These are phyloP conservation scores for Eurytoma adleriae DNA, from an alignment of 2,888 invertebrate genomes.

Conservation along the genomic window DNA sequence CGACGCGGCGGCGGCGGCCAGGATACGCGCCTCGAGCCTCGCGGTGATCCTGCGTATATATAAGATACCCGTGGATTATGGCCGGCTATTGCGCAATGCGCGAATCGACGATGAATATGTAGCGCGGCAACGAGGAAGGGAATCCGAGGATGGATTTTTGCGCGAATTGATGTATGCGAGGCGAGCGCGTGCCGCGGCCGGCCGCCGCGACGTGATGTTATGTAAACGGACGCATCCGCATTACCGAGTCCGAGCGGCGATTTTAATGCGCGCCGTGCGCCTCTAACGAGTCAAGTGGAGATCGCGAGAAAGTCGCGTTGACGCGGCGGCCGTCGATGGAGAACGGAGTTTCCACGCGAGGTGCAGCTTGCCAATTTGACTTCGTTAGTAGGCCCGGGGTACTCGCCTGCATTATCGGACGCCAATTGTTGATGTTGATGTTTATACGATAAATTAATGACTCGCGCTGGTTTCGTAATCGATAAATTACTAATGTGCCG, in stretches of 20 bases:
- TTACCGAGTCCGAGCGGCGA: neutral
- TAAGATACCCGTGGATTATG: slow-evolving; percentile 14
- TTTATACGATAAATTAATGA: neutral
- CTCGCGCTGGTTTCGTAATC: neutral
- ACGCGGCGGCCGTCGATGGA: no score
- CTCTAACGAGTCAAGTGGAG: no score
- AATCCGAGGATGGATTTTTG: neutral
- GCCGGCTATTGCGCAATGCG: slow-evolving; percentile 24
- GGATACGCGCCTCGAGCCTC: neutral
- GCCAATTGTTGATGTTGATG: neutral
- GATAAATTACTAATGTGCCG: neutral
- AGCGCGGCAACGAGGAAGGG: neutral
- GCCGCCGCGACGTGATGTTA: neutral
- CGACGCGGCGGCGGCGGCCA: no score
- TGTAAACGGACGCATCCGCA: slow-evolving; percentile 3
- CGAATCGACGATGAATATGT: slow-evolving; percentile 9
- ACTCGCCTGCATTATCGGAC: no score
- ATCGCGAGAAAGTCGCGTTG: no score
- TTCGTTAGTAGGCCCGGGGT: no score
- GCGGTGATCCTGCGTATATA: neutral
- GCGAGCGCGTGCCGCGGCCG: slow-evolving; percentile 6
- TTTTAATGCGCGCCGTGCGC: neutral
- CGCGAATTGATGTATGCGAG: neutral
- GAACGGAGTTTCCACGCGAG: no score
- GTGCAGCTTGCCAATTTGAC: no score